Conservation (phyloP, 2,888 invertebrate genomes). For the Philopedon plagiatum region DNA sequence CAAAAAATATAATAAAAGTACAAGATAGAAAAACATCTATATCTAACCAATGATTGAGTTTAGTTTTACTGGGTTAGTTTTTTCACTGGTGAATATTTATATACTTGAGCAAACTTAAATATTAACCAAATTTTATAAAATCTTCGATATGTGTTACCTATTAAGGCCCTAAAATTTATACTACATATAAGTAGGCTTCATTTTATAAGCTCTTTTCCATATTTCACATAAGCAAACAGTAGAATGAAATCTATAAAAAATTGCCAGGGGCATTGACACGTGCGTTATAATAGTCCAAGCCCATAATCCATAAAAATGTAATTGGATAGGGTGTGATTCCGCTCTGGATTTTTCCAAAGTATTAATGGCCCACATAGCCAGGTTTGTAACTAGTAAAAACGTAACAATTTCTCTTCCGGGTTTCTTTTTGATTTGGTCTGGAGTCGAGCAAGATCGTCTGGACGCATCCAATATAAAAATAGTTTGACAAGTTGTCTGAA, state of each 20-base stretch:
- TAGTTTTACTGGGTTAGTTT: no score
- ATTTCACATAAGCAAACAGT: constrained; percentile 94
- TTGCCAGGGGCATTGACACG: constrained; percentile 89
- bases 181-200: constrained; percentile 69
- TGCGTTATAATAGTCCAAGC: constrained; percentile 94
- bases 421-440: constrained; percentile 80
- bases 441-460: constrained; percentile 82
- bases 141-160: not conserved
- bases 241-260: constrained; percentile 92
- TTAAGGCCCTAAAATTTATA: not conserved
- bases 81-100: not conserved
- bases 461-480: constrained; percentile 83
- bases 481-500: constrained; percentile 86
- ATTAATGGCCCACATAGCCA: constrained; percentile 91
- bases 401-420: constrained; percentile 90
- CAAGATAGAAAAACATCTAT: no score
- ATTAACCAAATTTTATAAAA: not conserved
- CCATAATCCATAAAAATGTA: constrained; percentile 88
- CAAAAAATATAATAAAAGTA: no score
- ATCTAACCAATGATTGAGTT: no score
- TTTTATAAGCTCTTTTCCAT: constrained; percentile 92
- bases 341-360: constrained; percentile 88
- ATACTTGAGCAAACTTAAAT: not conserved
- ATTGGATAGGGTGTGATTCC: constrained; percentile 85
- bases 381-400: constrained; percentile 83